A percentile compares a stretch with the other conserved stretches of the same genome.
phyloP scores from a whole-genome alignment of 2,888 invertebrate species.

The Cheilosia vulpina region DNA sequence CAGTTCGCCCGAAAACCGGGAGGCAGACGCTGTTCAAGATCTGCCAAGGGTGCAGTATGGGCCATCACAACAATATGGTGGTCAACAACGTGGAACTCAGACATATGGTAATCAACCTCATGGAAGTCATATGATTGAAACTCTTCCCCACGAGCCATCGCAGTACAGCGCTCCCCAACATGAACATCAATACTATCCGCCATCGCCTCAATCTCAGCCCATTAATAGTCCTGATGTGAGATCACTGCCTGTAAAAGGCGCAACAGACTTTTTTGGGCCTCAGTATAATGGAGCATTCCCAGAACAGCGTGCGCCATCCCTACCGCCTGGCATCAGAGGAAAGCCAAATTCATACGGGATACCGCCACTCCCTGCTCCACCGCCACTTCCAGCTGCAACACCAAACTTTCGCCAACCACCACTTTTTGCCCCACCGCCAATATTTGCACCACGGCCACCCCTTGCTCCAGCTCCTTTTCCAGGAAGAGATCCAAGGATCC shows the following conservation, averaged over 20 bases:
- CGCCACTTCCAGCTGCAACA: too few species aligned
- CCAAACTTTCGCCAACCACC: too few species aligned
- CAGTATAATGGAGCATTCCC: not conserved
- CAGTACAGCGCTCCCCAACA: not conserved
- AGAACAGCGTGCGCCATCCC: not conserved
- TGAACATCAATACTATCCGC: not conserved
- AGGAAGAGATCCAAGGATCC: too few species aligned
- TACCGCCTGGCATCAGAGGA: not conserved
- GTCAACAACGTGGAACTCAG: not conserved
- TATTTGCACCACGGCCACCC: too few species aligned
- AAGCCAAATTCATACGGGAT: not conserved
- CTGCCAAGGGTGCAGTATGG: not conserved
- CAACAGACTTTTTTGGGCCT: not conserved
- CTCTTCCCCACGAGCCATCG: not conserved
- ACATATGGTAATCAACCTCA: not conserved
- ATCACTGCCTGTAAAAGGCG: not conserved
- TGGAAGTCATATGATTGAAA: not conserved
- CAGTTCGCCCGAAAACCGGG: not conserved
- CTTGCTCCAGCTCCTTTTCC: too few species aligned
- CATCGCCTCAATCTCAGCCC: not conserved
- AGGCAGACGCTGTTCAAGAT: not conserved
- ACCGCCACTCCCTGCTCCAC: too few species aligned
- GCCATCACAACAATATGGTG: not conserved
- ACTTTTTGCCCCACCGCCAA: too few species aligned
- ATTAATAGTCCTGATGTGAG: not conserved